These are phyloP conservation scores for Xenentodon cancila DNA, from an alignment of 2,797 vertebrate species.

Conservation along the genomic window DNA sequence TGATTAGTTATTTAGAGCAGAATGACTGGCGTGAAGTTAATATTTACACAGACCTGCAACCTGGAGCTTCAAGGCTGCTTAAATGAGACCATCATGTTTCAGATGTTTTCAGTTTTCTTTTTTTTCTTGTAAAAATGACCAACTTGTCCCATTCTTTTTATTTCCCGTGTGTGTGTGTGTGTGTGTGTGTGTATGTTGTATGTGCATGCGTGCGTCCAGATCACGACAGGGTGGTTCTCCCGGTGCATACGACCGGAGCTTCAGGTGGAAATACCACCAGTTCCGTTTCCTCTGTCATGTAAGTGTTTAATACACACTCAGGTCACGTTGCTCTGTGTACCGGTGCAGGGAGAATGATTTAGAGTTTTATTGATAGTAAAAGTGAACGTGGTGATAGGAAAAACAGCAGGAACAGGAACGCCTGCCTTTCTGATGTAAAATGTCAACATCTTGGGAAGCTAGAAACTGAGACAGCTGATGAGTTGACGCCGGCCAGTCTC, in stretches of 20 bases:
- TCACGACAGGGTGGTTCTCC: conserved; percentile 92
- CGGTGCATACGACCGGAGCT: conserved; percentile 95
- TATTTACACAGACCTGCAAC: conserved; percentile 3
- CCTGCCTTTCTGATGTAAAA: not conserved
- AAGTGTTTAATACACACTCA: conserved; percentile 68
- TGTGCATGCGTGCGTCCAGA: conserved; percentile 62
- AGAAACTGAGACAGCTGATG: not conserved
- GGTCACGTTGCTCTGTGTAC: conserved; percentile 2
- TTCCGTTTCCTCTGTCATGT: conserved; percentile 98
- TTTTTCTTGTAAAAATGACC: not conserved
- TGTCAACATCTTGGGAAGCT: not conserved
- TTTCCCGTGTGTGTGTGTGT: not conserved
- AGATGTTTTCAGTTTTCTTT: not conserved
- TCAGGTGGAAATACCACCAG: conserved; percentile 99
- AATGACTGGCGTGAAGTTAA: conserved; percentile 22
- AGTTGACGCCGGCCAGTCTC: too few species aligned
- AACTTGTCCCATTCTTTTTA: not conserved
- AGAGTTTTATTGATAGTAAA: not conserved
- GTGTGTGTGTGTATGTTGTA: not conserved
- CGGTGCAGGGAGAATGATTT: not conserved
- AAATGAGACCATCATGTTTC: not conserved
- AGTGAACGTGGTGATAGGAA: not conserved
- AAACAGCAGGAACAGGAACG: not conserved
- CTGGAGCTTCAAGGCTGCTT: not conserved
- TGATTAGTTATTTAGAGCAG: conserved; percentile 10